These are phyloP conservation scores for Drosophila paracracens DNA, from an alignment of 2,888 invertebrate species.

Conservation along the genomic window DNA sequence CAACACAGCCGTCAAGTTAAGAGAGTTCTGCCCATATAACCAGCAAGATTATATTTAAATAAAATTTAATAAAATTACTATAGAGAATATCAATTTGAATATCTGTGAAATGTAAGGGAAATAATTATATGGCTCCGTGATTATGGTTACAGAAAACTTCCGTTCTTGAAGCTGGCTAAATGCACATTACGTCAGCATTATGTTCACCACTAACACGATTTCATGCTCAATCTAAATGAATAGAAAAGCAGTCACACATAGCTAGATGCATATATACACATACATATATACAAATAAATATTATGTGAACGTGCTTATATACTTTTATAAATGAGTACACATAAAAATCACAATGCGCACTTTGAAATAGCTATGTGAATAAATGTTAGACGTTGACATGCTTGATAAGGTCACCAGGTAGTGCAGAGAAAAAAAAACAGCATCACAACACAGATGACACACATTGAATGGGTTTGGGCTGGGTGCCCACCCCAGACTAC, in stretches of 20 bases:
- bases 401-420: constrained; percentile 61
- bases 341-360: constrained; percentile 66
- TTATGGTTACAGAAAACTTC: not conserved
- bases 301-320: not conserved
- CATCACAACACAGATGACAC: constrained; percentile 22
- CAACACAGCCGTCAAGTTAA: not conserved
- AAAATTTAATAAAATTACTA: not conserved
- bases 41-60: no score
- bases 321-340: constrained; percentile 37
- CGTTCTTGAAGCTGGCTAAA: not conserved
- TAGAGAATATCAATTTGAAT: not conserved
- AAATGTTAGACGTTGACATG: constrained; percentile 46
- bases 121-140: not conserved
- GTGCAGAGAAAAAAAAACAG: constrained; percentile 36
- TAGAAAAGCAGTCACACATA: constrained; percentile 22
- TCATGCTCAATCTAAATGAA: constrained; percentile 49
- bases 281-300: not conserved
- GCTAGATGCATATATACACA: not conserved
- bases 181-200: constrained; percentile 1
- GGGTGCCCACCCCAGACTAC: not conserved
- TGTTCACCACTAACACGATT: constrained; percentile 40
- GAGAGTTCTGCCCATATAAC: no score
- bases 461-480: constrained; percentile 7
- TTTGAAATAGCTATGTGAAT: constrained; percentile 51
- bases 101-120: not conserved